phyloP scores from a whole-genome alignment of 1,140 invertebrate genomes.

The Maconellicoccus hirsutus region DNA sequence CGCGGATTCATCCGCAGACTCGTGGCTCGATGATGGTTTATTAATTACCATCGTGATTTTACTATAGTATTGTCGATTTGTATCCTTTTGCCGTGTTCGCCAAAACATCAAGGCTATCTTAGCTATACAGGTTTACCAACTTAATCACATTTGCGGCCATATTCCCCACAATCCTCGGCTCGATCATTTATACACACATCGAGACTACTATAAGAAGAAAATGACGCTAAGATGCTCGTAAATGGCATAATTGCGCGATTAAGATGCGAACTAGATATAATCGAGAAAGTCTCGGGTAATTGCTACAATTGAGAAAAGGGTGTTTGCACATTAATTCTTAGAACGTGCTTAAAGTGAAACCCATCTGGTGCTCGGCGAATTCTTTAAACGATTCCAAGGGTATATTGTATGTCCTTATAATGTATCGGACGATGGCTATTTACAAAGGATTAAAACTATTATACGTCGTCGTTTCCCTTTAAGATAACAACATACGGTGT shows the following conservation, averaged over 20 bases:
- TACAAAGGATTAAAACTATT: slow-evolving; percentile 22
- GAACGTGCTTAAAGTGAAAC: slow-evolving; percentile 5
- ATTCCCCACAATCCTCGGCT: no score
- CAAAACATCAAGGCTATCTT: no score
- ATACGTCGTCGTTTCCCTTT: slow-evolving; percentile 5
- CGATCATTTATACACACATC: no score
- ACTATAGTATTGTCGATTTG: no score
- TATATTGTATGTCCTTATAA: slow-evolving; percentile 14
- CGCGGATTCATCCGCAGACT: no score
- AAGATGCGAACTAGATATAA: slow-evolving; percentile 12
- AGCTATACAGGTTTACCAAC: no score
- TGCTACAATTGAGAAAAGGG: not conserved
- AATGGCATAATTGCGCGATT: slow-evolving; percentile 6
- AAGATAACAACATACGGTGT: slow-evolving; percentile 17
- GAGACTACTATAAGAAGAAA: no score
- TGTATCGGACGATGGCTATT: slow-evolving; percentile 22
- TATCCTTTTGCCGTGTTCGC: no score
- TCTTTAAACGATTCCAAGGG: slow-evolving; percentile 16
- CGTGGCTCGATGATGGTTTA: no score
- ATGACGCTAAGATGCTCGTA: not conserved
- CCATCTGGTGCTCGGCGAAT: slow-evolving; percentile 20
- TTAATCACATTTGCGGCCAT: no score
- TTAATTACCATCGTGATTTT: no score
- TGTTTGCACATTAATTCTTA: slow-evolving; percentile 12
- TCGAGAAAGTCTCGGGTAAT: not conserved